phyloP scores from a whole-genome alignment of 2,797 vertebrate species.

The Betta splendens region DNA sequence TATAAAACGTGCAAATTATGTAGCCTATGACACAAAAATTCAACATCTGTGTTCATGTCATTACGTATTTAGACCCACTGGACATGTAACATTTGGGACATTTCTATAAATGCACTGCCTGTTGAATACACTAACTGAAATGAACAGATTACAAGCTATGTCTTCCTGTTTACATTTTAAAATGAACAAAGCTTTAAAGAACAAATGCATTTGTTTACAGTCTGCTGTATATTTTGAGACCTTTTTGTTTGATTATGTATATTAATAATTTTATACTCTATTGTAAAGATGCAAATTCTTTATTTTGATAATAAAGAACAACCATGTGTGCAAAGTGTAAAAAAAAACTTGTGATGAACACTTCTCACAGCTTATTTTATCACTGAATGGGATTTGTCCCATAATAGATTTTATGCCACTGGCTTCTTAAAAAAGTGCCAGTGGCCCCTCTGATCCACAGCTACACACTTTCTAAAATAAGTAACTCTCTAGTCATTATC shows the following conservation, averaged over 20 bases:
- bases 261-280: slow-evolving; percentile 56
- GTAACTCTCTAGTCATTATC: not conserved
- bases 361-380: not conserved
- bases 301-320: not conserved
- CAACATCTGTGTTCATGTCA: slow-evolving; percentile 3
- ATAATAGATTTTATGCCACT: not conserved
- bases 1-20: slow-evolving; percentile 37
- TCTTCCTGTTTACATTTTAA: slow-evolving; percentile 70
- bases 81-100: slow-evolving; percentile 39
- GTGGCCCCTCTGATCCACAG: not conserved
- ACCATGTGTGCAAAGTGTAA: not conserved
- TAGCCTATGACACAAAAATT: slow-evolving; percentile 22
- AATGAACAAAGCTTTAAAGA: slow-evolving; percentile 56
- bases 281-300: not conserved
- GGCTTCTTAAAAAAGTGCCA: too few species aligned
- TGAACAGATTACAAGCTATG: slow-evolving; percentile 64
- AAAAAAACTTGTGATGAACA: not conserved
- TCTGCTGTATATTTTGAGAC: slow-evolving; percentile 34
- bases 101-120: slow-evolving; percentile 59
- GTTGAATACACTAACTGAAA: slow-evolving; percentile 40
- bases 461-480: not conserved
- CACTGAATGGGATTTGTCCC: not conserved
- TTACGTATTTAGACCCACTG: slow-evolving; percentile 29
- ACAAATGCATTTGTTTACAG: slow-evolving; percentile 37
- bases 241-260: slow-evolving; percentile 32